phyloP scores from a whole-genome alignment of 2,113 vertebrate species.

The Eubucco bourcierii region DNA sequence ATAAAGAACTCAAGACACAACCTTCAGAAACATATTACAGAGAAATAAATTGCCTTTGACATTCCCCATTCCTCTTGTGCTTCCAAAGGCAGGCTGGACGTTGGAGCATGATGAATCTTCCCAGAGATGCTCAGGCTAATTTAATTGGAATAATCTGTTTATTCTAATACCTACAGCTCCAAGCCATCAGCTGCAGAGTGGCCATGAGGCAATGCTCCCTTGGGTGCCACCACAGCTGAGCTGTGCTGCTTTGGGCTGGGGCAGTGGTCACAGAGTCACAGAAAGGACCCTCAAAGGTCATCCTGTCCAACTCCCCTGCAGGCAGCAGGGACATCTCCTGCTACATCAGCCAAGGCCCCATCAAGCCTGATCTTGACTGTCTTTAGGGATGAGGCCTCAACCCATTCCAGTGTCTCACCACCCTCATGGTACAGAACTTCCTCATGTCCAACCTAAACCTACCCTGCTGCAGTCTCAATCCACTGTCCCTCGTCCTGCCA shows the following conservation, averaged over 20 bases:
- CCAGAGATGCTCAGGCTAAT: background rate
- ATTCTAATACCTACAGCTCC: background rate
- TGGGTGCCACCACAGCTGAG: background rate
- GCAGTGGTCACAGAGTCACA: no score
- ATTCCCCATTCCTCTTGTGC: background rate
- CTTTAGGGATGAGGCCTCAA: no score
- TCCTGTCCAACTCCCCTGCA: no score
- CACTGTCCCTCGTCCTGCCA: no score
- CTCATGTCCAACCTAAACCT: no score
- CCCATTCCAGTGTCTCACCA: no score
- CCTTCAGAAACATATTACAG: background rate
- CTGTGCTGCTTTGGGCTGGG: background rate
- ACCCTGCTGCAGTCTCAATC: no score
- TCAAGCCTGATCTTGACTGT: no score
- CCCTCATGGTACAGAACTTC: no score
- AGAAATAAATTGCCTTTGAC: slow-evolving; percentile 3
- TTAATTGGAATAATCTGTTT: slow-evolving; percentile 23
- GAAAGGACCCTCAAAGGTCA: no score
- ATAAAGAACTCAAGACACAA: background rate
- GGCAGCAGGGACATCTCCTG: no score
- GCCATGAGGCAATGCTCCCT: background rate
- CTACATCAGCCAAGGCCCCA: no score
- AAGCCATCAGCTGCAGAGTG: background rate
- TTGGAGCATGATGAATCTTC: background rate
- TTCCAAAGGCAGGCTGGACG: background rate